A percentile compares a stretch with the other conserved stretches of the same genome.
phyloP scores from a whole-genome alignment of 1,140 invertebrate species.

The Drosophila equinoxialis region DNA sequence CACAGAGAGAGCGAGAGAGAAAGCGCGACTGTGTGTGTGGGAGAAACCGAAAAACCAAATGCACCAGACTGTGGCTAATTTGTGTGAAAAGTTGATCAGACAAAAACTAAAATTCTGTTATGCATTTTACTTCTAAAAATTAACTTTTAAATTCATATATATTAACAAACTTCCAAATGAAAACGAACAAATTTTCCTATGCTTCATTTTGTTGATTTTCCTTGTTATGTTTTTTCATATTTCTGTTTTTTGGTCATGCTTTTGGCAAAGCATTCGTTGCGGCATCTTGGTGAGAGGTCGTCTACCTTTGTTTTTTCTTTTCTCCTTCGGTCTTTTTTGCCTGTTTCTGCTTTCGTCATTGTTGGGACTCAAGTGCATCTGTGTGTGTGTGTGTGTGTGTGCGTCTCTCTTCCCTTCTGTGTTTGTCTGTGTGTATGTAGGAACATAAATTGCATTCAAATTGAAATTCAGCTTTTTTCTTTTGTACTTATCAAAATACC shows the following conservation, averaged over 20 bases:
- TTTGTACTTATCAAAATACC: not conserved
- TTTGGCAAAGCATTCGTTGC: conserved; percentile 19
- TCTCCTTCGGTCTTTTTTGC: not conserved
- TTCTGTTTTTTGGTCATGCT: not conserved
- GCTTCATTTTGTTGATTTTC: not conserved
- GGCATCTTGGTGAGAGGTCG: conserved; percentile 58
- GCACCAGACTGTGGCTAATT: conserved; percentile 55
- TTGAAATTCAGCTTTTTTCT: conserved; percentile 15
- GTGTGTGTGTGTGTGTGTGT: not conserved
- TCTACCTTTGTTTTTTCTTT: conserved; percentile 47
- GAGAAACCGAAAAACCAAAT: conserved; percentile 25
- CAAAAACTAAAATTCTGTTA: not conserved
- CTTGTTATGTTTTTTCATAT: conserved; percentile 1
- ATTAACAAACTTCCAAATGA: too few relatives aligned
- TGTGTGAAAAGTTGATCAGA: conserved; percentile 23
- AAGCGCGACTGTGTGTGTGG: too few relatives aligned
- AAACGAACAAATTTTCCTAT: not conserved
- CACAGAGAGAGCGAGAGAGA: not conserved
- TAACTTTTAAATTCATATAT: not conserved
- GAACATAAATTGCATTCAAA: conserved; percentile 41
- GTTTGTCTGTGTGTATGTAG: conserved; percentile 27
- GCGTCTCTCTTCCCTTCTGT: conserved; percentile 16
- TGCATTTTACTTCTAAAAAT: not conserved
- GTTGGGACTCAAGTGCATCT: conserved; percentile 34
- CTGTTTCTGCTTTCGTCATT: conserved; percentile 42